phyloP scores from a whole-genome alignment of 2,888 invertebrate genomes.

The Apodemia zela region DNA sequence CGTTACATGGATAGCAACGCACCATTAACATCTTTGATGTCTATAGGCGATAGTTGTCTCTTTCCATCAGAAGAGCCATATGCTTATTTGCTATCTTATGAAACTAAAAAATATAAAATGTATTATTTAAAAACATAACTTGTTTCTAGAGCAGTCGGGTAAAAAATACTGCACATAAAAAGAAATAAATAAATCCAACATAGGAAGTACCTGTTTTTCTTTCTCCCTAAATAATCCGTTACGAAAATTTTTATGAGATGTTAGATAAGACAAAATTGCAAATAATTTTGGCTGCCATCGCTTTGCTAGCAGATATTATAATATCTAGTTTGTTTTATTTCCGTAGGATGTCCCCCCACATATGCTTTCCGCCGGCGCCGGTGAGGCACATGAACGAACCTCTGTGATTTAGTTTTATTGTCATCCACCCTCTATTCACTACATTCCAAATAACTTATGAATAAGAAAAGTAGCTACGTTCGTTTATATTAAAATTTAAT shows the following conservation, averaged over 20 bases:
- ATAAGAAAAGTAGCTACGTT: constrained; percentile 42
- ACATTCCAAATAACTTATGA: constrained; percentile 55
- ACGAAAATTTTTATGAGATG: constrained; percentile 8
- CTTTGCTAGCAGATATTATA: constrained; percentile 40
- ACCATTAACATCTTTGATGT: no score
- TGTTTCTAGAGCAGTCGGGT: no score
- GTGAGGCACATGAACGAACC: constrained; percentile 63
- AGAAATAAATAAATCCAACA: not conserved
- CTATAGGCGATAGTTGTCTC: no score
- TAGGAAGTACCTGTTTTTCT: constrained; percentile 6
- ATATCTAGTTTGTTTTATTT: constrained; percentile 63
- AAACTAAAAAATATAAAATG: no score
- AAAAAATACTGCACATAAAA: not conserved
- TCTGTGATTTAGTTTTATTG: constrained; percentile 78
- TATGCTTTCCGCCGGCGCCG: constrained; percentile 78
- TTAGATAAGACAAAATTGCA: constrained; percentile 19
- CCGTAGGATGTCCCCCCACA: constrained; percentile 67
- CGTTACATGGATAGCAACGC: no score
- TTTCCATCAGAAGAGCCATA: no score
- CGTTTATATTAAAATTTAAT: constrained; percentile 33
- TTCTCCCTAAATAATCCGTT: not conserved
- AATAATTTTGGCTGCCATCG: constrained; percentile 14
- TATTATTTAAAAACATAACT: not conserved
- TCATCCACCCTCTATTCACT: constrained; percentile 67
- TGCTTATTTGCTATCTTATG: no score